These are phyloP conservation scores for Emmelina monodactyla DNA, from an alignment of 2,888 invertebrate species.

Conservation along the genomic window DNA sequence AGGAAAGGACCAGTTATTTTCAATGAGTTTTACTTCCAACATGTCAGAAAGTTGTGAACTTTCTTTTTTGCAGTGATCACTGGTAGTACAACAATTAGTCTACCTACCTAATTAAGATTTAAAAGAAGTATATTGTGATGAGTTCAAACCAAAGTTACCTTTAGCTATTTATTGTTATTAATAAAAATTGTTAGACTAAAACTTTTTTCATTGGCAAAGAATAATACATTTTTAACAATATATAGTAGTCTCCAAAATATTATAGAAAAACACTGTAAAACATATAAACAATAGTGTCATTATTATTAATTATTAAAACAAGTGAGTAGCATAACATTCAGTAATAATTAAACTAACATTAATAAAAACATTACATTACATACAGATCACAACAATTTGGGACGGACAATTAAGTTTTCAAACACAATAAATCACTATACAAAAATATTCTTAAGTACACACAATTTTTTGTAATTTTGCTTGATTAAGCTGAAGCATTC, in stretches of 20 bases:
- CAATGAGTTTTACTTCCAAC: slow-evolving; percentile 61
- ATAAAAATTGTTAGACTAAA: neutral
- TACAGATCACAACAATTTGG: slow-evolving; percentile 23
- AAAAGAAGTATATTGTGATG: neutral
- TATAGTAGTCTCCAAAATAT: slow-evolving; percentile 26
- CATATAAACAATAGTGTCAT: slow-evolving; percentile 37
- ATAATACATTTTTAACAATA: slow-evolving; percentile 23
- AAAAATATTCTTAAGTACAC: too few relatives aligned
- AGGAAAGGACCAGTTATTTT: slow-evolving; percentile 60
- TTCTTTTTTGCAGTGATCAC: neutral
- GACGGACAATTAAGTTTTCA: slow-evolving; percentile 3
- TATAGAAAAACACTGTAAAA: slow-evolving; percentile 53
- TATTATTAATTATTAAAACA: slow-evolving; percentile 43
- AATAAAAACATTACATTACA: slow-evolving; percentile 17
- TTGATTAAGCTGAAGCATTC: too few relatives aligned
- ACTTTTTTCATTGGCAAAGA: slow-evolving; percentile 17
- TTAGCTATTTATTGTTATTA: neutral
- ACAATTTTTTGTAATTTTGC: too few relatives aligned
- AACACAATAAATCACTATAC: too few relatives aligned
- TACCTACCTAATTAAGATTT: too few relatives aligned
- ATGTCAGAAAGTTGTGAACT: slow-evolving; percentile 46
- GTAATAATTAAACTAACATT: slow-evolving; percentile 25
- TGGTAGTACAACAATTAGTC: too few relatives aligned
- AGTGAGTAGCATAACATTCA: slow-evolving; percentile 25
- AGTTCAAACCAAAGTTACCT: neutral